These are phyloP conservation scores for Pluvialis apricaria DNA, from an alignment of 2,113 vertebrate genomes.

Conservation along the genomic window DNA sequence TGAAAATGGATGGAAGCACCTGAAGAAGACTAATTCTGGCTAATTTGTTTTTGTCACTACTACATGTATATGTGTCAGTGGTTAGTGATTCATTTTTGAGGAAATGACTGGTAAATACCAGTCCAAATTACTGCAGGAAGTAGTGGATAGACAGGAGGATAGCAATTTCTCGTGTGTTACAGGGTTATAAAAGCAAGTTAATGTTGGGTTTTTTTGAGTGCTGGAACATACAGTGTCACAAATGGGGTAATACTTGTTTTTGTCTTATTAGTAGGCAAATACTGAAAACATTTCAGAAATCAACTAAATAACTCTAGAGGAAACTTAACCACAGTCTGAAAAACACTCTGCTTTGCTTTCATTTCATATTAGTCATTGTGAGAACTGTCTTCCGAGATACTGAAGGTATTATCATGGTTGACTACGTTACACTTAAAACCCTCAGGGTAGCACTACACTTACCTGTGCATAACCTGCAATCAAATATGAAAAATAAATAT, in stretches of 20 bases:
- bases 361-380: constrained; percentile 41
- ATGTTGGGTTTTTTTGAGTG: neutral
- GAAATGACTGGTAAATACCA: neutral
- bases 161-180: neutral
- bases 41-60: neutral
- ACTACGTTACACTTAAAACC: constrained; percentile 63
- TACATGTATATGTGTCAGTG: neutral
- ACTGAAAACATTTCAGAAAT: neutral
- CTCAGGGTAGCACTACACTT: constrained; percentile 60
- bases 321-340: neutral
- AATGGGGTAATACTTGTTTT: neutral
- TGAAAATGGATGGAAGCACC: neutral
- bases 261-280: neutral
- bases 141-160: neutral
- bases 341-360: constrained; percentile 45
- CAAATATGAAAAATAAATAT: constrained; percentile 69
- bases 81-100: neutral
- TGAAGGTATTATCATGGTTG: constrained; percentile 64
- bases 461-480: constrained; percentile 64
- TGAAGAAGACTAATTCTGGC: neutral
- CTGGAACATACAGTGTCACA: neutral
- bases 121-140: neutral
- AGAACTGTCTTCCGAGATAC: constrained; percentile 20
- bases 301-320: neutral
- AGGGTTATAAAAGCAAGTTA: neutral